Evolutionary conservation across 2,888 invertebrate species (phyloP), one percentile per base, ranked within the genome.

Genomic region (Tipula confusa): DNA sequence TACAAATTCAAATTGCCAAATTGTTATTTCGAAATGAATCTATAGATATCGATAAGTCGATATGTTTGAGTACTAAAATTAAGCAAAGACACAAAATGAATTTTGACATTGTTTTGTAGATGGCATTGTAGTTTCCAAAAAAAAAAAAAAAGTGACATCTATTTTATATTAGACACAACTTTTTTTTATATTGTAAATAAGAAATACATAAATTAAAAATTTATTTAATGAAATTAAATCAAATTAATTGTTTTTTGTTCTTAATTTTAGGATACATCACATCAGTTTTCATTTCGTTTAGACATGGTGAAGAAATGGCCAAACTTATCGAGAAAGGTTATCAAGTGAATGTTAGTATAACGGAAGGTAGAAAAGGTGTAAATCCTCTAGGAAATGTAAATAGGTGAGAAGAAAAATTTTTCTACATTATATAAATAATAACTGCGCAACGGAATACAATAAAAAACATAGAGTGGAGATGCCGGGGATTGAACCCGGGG

Each of bases 201-300:
- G n/a, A n/a, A 43, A 36, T 36, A 11, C 15, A 15, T 38, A 38
- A n/a, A 38, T 38, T 38, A n/a, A 38, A n/a, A 2, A 4, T 13
- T 38, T 1, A n/a, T 38, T 38, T 83, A 29, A 43, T 82, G 36
- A 13, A 29, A 11, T 84, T 28, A 18, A 9, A 24, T n/a, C n/a
- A n/a, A n/a, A n/a, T n/a, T n/a, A n/a, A n/a, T n/a, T n/a, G n/a
- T n/a, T n/a, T n/a, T n/a, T n/a, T n/a, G n/a, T n/a, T n/a, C n/a
- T 28, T 29, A 79, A 48, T 85, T 85, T 83, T 91, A 96, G 95
- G 94, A 85, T 93, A 94, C 88, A 94, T 96, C 86, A 95, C 95
- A 85, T 95, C 95, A 7, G 93, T 96, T 85, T 95, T 96, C 90
- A 96, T 95, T 1, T 94, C 93, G 90, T 94, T 94, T 88, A 93